These are phyloP conservation scores for Tetragonula clypearis DNA, from an alignment of 1,140 invertebrate species.

Conservation along the genomic window DNA sequence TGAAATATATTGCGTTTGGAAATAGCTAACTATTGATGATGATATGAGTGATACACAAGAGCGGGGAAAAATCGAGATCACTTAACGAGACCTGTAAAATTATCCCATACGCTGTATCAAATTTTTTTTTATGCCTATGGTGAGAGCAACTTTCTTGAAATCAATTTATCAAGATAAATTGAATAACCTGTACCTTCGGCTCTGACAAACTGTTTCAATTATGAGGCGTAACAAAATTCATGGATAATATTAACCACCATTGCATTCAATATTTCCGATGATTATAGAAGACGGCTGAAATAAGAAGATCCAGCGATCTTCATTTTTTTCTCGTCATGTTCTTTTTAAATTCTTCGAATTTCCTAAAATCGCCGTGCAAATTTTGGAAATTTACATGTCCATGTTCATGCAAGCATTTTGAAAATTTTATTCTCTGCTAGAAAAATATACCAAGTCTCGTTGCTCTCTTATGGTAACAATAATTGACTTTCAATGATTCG, in stretches of 20 bases:
- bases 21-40: neutral
- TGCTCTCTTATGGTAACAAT: too few relatives aligned
- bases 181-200: neutral
- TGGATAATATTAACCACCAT: neutral
- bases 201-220: conserved; percentile 15
- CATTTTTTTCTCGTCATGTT: neutral
- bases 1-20: neutral
- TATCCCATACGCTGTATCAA: neutral
- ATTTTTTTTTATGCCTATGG: neutral
- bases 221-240: neutral
- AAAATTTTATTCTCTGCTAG: too few relatives aligned
- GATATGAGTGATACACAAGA: neutral
- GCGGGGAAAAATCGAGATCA: too few relatives aligned
- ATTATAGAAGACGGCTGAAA: neutral
- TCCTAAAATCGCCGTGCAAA: too few relatives aligned
- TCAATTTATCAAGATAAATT: conserved; percentile 2
- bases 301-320: neutral
- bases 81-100: neutral
- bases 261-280: neutral
- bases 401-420: too few relatives aligned
- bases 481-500: too few relatives aligned
- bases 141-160: neutral
- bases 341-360: neutral
- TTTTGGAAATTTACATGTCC: too few relatives aligned
- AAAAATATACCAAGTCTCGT: too few relatives aligned